Base-by-base conservation (phyloP, 2,888 invertebrate species). In the Seladonia tumulorum region DNA sequence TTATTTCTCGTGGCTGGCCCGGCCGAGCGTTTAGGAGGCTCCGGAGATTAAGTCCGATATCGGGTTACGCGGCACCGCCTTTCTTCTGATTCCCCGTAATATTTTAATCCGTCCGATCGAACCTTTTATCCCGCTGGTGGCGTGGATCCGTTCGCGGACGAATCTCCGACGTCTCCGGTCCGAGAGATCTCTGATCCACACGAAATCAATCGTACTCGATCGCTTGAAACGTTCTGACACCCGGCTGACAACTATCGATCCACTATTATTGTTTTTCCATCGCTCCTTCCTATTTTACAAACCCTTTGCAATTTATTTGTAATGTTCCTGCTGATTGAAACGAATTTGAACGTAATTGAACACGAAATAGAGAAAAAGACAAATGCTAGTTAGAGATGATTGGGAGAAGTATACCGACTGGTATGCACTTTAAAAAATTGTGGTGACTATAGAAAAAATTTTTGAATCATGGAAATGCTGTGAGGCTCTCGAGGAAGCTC, bases 101-200 rank as follows among this genome's bases (percentile, higher is more conserved):
- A 94, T 94, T 94, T 94, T 94, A 93, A 94, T 94, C 93, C 92
- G 93, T 91, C 91, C 91, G 91, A 92, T 90, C 92, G 91, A 92
- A 92, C 90, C 92, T 92, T 93, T 93, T 93, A 91, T 92, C 91
- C 89, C 74, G 49, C 68, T 87, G 63, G 89, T 83, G 84, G 81
- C 79, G 74, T 57, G 57, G 53, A 47, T n/a, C n/a, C 71, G n/a
- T 45, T 29, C 68, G 73, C 66, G 66, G 66, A 29, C 83, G 73
- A 74, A 29, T 57, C 77, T 35, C 66, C 78, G 79, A 82, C 79
- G 76, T 78, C 80, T 60, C 76, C 45, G 66, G 47, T 72, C 76
- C 81, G 85, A 78, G n/a, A n/a, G n/a, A n/a, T n/a, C n/a, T n/a
- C 57, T 18, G 4, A 49, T 29, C 71, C 60, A 66, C 74, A 57